Evolutionary conservation across 2,797 vertebrate genomes (phyloP).

Genomic region (Uromys caudimaculatus): DNA sequence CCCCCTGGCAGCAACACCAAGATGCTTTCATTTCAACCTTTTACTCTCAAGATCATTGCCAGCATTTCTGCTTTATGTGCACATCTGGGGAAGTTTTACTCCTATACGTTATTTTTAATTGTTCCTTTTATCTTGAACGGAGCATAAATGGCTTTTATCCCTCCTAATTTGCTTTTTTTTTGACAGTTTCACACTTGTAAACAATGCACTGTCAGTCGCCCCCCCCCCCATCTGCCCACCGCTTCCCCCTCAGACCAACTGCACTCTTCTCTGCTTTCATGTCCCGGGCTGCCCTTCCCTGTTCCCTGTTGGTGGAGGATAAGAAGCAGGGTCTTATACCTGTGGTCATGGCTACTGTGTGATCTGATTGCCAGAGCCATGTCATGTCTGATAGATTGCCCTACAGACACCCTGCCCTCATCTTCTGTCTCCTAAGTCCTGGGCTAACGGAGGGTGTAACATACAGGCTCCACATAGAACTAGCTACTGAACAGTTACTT

Average conservation of each 20-base stretch:
- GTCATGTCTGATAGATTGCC: background rate
- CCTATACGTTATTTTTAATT: background rate
- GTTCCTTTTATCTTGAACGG: background rate
- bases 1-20: rapidly evolving
- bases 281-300: background rate
- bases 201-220: background rate
- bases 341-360: background rate
- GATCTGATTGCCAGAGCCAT: background rate
- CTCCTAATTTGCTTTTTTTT: background rate
- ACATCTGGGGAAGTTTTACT: background rate
- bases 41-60: constrained; percentile 69
- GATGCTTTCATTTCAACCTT: constrained; percentile 66
- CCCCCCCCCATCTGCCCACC: too few relatives aligned
- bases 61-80: constrained; percentile 65
- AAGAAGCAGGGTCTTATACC: background rate
- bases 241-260: background rate
- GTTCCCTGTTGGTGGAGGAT: background rate
- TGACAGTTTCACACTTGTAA: background rate
- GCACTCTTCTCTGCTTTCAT: too few relatives aligned
- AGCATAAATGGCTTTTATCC: background rate
- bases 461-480: too few relatives aligned
- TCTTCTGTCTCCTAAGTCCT: background rate
- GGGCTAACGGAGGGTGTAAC: background rate
- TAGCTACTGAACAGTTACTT: background rate
- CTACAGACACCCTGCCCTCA: too few relatives aligned